Evolutionary conservation across 64 coral and sea anemone genomes (phyloP).

Genomic region (Stichodactyla helianthus): DNA sequence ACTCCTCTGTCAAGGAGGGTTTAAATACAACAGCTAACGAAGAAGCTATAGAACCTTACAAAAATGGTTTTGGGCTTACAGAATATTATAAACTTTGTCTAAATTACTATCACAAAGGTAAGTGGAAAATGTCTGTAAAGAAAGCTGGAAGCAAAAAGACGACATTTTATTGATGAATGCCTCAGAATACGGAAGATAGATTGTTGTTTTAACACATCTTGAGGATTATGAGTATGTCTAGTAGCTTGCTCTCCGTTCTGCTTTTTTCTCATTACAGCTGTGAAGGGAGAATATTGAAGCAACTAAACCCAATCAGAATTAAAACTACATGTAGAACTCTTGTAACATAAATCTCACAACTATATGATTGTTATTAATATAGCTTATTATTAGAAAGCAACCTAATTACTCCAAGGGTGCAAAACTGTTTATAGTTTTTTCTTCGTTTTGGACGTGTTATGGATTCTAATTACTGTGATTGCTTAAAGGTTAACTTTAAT

Average conservation of each 20-base stretch:
- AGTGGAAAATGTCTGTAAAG: neutral
- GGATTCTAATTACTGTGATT: too few relatives aligned
- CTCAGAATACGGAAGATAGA: neutral
- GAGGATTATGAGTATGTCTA: neutral
- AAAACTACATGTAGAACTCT: too few relatives aligned
- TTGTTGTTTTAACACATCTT: neutral
- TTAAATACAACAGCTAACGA: neutral
- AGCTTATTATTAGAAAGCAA: too few relatives aligned
- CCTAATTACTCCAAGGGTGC: too few relatives aligned
- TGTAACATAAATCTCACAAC: too few relatives aligned
- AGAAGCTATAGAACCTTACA: constrained; percentile 59
- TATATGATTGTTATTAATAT: too few relatives aligned
- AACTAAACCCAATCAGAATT: too few relatives aligned
- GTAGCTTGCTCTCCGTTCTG: neutral
- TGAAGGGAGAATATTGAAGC: neutral
- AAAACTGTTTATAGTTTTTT: too few relatives aligned
- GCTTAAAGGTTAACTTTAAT: too few relatives aligned
- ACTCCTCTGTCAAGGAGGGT: constrained; percentile 3
- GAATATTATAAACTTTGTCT: constrained; percentile 96
- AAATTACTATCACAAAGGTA: constrained; percentile 96
- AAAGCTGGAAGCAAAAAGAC: neutral
- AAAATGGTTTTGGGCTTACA: constrained; percentile 73
- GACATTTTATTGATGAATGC: neutral
- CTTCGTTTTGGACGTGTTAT: too few relatives aligned
- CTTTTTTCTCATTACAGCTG: neutral